phyloP scores from a whole-genome alignment of 1,140 invertebrate species.

The Neotoxoptera formosana region DNA sequence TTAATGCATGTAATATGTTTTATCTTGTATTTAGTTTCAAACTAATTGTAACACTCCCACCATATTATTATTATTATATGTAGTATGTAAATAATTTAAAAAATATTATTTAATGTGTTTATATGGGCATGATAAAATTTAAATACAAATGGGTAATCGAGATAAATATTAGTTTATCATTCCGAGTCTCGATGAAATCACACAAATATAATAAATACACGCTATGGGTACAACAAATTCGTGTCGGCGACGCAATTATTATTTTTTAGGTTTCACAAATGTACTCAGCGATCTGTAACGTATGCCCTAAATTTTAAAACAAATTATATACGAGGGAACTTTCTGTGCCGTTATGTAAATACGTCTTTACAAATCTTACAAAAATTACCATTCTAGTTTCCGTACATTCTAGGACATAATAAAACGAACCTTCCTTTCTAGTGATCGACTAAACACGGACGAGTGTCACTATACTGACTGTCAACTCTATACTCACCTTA shows the following conservation, averaged over 20 bases:
- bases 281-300: neutral
- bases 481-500: neutral
- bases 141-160: neutral
- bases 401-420: slow-evolving; percentile 11
- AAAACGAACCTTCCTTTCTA: neutral
- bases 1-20: neutral
- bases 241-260: neutral
- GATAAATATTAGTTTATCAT: neutral
- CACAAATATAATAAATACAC: neutral
- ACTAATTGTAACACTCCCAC: neutral
- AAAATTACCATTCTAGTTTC: slow-evolving; percentile 20
- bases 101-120: neutral
- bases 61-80: neutral
- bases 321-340: neutral
- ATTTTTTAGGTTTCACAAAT: slow-evolving; percentile 4
- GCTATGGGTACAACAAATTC: neutral
- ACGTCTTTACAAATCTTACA: neutral
- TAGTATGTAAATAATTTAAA: neutral
- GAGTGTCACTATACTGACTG: neutral
- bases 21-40: neutral
- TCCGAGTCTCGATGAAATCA: neutral
- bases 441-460: neutral
- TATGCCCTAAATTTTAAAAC: slow-evolving; percentile 29
- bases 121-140: neutral
- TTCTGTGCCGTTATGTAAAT: slow-evolving; percentile 6